Base-by-base conservation (phyloP, 2,113 vertebrate genomes). In the Phyllopteryx taeniolatus region DNA sequence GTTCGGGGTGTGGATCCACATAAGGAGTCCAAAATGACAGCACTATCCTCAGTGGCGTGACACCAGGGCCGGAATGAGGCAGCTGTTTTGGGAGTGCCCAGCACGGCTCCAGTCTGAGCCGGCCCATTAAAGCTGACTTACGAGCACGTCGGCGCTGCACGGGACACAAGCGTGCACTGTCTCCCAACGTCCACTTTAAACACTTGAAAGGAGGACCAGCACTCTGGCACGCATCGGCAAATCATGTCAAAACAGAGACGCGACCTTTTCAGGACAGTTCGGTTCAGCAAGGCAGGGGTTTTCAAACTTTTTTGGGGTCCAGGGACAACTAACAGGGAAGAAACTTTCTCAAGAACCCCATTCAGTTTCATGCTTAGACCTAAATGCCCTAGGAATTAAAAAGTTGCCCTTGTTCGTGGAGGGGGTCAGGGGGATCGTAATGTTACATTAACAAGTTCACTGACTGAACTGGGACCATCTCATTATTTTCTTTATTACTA, bases 41-140 rank as follows among this genome's bases (percentile, higher is more conserved):
- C 17, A 76, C 71, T 70, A 75, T 72, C 76, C 70, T 71, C 57
- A 14, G 73, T 90, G 69, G 85, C 84, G 80, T 90, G 88, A 88
- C 88, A 89, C 74, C 62, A 62, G 77, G 66, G 70, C 71, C 79
- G 81, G 86, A 87, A 88, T 80, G 86, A 88, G 85, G 68, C 86
- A 85, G 79, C 80, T 88, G 86, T 85, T 85, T 70, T 87, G 87
- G 86, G 83, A 88, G 83, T 81, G 82, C 67, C 86, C 79, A 76
- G 75, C 51, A 17, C 65, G 79, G 73, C 70, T 71, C 69, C 68
- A 74, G 83, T 82, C 79, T 67, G 54, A 83, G 82, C 59, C 22
- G 59, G 70, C 59, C 71, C 75, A 62, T 76, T 54, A 74, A 68
- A 78, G 80, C 68, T 71, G 79, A 82, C 71, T 76, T 79, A 76